These are phyloP conservation scores for Caenorhabditis brenneri DNA, from an alignment of 1,140 invertebrate genomes.

Conservation along the genomic window DNA sequence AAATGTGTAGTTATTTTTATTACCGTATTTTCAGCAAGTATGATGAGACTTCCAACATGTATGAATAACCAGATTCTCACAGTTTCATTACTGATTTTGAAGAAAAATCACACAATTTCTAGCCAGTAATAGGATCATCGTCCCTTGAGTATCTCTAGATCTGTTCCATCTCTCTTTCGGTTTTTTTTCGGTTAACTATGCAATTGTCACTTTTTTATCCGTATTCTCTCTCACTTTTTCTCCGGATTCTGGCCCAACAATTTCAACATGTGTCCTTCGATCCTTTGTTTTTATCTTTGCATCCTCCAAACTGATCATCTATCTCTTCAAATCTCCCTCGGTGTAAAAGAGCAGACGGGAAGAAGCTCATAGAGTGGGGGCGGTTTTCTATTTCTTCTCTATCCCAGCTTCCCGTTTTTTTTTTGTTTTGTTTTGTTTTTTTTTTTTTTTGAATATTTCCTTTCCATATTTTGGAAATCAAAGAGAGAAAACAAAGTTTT, in stretches of 20 bases:
- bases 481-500: not conserved
- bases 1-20: too few relatives aligned
- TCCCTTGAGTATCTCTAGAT: too few relatives aligned
- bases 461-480: not conserved
- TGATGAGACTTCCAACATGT: too few relatives aligned
- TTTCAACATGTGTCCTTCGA: constrained; percentile 36
- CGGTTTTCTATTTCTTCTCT: not conserved
- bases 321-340: not conserved
- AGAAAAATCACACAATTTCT: too few relatives aligned
- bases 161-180: not conserved
- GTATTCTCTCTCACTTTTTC: too few relatives aligned
- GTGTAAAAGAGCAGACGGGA: constrained; percentile 18
- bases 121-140: too few relatives aligned
- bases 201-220: not conserved
- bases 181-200: not conserved
- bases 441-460: not conserved
- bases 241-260: not conserved
- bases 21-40: too few relatives aligned
- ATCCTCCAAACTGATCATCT: not conserved
- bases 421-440: not conserved
- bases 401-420: not conserved
- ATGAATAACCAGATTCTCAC: too few relatives aligned
- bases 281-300: not conserved
- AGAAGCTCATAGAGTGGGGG: not conserved
- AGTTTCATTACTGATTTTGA: too few relatives aligned